A percentile compares a stretch with the other conserved stretches of the same genome.
Conservation (phyloP, 2,888 invertebrate genomes). For the Pachydiplax longipennis region DNA sequence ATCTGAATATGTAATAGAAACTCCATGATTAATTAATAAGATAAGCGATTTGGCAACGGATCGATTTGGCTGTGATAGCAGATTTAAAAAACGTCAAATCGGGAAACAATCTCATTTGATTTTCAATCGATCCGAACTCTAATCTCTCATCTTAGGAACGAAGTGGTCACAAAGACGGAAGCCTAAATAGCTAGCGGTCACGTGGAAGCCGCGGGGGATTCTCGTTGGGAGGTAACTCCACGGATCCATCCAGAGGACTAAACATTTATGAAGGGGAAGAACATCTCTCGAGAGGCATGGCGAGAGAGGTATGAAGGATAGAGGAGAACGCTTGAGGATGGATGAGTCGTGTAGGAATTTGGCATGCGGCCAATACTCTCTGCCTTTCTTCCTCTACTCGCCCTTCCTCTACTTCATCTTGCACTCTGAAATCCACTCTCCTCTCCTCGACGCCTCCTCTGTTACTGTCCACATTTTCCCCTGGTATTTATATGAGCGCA, state of each 20-base stretch:
- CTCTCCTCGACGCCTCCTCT: not conserved
- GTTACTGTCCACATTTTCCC: not conserved
- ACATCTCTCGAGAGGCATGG: not conserved
- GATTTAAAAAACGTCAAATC: too few species aligned
- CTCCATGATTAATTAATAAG: too few species aligned
- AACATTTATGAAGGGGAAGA: slow-evolving; percentile 18
- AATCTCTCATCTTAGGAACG: too few species aligned
- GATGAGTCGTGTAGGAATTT: slow-evolving; percentile 1
- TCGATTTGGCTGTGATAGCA: too few species aligned
- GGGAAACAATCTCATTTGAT: too few species aligned
- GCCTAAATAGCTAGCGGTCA: not conserved
- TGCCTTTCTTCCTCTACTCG: not conserved
- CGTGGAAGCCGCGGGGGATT: not conserved
- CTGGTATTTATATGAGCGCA: not conserved
- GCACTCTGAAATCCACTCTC: not conserved
- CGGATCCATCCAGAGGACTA: not conserved
- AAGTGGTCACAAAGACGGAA: too few species aligned
- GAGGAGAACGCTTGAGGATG: not conserved
- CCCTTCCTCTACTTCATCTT: not conserved
- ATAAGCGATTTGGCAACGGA: too few species aligned
- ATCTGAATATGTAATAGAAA: too few species aligned
- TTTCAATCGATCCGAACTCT: too few species aligned
- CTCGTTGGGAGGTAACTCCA: not conserved
- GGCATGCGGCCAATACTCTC: slow-evolving; percentile 11
- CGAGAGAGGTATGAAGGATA: not conserved